A percentile compares a stretch with the other conserved stretches of the same genome.
Evolutionary conservation across 2,113 vertebrate genomes (phyloP).

Genomic region (Mystacornis crossleyi): DNA sequence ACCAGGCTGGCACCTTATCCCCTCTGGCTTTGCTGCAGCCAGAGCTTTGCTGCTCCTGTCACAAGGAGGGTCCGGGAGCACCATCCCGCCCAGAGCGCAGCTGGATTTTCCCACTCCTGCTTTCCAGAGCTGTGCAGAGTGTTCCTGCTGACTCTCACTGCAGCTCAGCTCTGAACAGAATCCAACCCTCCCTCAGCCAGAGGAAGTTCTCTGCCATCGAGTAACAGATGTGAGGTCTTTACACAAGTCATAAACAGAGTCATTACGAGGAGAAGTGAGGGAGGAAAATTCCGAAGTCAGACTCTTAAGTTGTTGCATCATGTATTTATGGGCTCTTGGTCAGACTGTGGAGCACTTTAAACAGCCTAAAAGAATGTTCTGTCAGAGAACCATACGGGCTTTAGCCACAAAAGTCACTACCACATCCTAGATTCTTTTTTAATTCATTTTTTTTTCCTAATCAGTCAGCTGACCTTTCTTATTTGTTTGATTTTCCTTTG

Average conservation of each 20-base stretch:
- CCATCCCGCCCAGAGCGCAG: background rate
- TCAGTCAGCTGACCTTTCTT: background rate
- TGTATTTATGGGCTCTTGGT: constrained; percentile 40
- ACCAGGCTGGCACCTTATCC: background rate
- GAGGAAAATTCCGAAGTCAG: background rate
- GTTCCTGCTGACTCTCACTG: background rate
- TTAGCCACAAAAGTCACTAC: background rate
- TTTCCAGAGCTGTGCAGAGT: background rate
- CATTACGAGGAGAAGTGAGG: background rate
- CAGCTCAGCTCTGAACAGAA: background rate
- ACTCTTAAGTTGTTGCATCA: background rate
- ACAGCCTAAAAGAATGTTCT: background rate
- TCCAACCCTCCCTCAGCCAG: background rate
- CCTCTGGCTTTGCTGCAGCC: background rate
- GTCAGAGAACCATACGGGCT: background rate
- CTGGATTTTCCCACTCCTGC: background rate
- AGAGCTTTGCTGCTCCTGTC: background rate
- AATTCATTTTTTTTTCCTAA: background rate
- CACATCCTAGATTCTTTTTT: background rate
- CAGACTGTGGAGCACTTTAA: background rate
- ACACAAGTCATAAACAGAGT: background rate
- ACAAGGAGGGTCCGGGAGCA: background rate
- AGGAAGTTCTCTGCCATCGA: constrained; percentile 7
- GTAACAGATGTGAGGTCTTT: constrained; percentile 38
- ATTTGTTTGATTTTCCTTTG: background rate